Conservation (phyloP, 2,888 invertebrate genomes). For the Lasioglossum oenotherae region DNA sequence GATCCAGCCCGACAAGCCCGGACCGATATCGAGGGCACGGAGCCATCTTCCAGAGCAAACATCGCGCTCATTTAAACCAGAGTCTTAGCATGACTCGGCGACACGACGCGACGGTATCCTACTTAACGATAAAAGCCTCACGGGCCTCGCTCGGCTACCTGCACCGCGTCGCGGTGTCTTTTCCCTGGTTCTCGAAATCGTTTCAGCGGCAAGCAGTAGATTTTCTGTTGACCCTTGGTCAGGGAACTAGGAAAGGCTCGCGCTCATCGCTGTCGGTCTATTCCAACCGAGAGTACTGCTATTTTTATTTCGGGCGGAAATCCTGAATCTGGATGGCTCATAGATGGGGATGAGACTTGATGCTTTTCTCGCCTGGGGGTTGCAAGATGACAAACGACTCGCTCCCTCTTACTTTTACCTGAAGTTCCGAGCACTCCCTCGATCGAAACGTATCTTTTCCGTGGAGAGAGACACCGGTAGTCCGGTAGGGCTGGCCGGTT, state of each 20-base stretch:
- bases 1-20: neutral
- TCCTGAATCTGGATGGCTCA: neutral
- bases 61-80: constrained; percentile 77
- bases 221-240: constrained; percentile 1
- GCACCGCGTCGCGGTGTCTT: neutral
- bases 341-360: neutral
- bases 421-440: neutral
- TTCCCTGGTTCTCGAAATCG: neutral
- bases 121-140: constrained; percentile 77
- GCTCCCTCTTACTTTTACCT: neutral
- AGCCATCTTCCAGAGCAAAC: constrained; percentile 75
- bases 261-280: neutral
- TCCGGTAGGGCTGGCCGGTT: neutral
- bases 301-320: neutral
- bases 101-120: constrained; percentile 69
- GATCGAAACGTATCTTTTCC: neutral
- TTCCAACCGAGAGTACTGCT: neutral
- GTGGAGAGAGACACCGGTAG: neutral
- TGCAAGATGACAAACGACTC: neutral
- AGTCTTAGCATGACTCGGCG: constrained; percentile 60
- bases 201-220: neutral
- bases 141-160: constrained; percentile 25
- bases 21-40: constrained; percentile 57
- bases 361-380: neutral
- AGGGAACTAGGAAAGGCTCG: neutral